Conservation (phyloP, 2,888 invertebrate species). For the Mesopsocus fuscifrons region DNA sequence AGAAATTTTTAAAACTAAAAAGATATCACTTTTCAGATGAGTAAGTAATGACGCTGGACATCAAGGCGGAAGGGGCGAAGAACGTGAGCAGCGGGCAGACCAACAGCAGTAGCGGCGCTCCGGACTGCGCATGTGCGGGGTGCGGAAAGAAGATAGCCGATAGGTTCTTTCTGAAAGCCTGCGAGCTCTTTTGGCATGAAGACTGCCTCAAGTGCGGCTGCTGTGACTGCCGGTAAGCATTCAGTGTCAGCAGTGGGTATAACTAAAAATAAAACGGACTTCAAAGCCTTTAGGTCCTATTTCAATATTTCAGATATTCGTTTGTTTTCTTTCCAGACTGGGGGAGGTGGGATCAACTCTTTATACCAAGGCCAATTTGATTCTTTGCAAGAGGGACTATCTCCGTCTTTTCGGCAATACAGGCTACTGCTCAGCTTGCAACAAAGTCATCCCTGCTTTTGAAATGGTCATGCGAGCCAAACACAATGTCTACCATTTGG, state of each 20-base stretch:
- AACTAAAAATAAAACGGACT: too few species aligned
- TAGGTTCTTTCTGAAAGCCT: constrained; percentile 51
- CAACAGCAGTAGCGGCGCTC: constrained; percentile 19
- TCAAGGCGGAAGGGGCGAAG: constrained; percentile 44
- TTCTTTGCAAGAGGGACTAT: constrained; percentile 82
- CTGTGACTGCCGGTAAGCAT: constrained; percentile 65
- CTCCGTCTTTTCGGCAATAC: constrained; percentile 89
- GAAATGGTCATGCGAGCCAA: constrained; percentile 98
- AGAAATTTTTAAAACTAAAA: too few species aligned
- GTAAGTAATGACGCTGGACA: constrained; percentile 63
- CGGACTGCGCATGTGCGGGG: constrained; percentile 64
- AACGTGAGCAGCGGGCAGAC: constrained; percentile 18
- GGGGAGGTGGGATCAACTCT: constrained; percentile 83
- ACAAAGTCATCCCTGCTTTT: constrained; percentile 94
- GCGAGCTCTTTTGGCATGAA: constrained; percentile 87
- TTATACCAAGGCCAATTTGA: constrained; percentile 77
- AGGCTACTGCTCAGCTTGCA: constrained; percentile 92
- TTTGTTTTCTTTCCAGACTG: constrained; percentile 32
- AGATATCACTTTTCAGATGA: constrained; percentile 17
- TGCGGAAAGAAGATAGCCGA: constrained; percentile 90
- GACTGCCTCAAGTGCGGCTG: constrained; percentile 85
- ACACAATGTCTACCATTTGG: constrained; percentile 91
- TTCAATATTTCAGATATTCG: too few species aligned
- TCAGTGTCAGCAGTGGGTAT: too few species aligned
- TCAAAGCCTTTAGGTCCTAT: too few species aligned